Evolutionary conservation across 92 coral and sea anemone species (phyloP).

Genomic region (Palythoa grandiflora): DNA sequence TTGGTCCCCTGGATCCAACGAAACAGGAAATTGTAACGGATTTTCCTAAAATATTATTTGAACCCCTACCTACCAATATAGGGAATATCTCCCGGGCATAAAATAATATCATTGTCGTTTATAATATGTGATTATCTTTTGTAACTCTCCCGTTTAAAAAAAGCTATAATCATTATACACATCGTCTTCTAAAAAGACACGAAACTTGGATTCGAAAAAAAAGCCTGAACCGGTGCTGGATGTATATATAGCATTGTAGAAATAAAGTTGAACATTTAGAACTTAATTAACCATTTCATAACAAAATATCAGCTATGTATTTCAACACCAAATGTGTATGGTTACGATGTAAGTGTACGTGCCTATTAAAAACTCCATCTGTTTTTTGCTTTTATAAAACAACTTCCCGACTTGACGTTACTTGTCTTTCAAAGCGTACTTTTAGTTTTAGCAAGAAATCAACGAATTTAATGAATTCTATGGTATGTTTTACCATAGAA

Average conservation of each 20-base stretch:
- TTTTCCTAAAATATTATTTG: no score
- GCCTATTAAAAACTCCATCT: background rate
- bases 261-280: background rate
- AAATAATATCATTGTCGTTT: no score
- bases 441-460: background rate
- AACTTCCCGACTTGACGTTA: background rate
- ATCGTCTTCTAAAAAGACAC: no score
- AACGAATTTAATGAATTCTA: background rate
- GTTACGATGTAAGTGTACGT: background rate
- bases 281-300: background rate
- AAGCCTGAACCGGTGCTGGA: background rate
- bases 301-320: background rate
- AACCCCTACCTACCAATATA: no score
- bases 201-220: no score
- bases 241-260: background rate
- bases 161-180: no score
- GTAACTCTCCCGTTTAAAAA: no score
- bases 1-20: no score
- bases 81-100: no score
- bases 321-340: conserved; percentile 8
- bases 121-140: no score
- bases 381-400: background rate
- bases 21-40: no score
- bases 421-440: background rate
- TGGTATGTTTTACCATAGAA: background rate